A percentile compares a stretch with the other conserved stretches of the same genome.
Evolutionary conservation across 2,888 invertebrate genomes (phyloP).

Genomic region (Dimorphilus gyrociliatus): DNA sequence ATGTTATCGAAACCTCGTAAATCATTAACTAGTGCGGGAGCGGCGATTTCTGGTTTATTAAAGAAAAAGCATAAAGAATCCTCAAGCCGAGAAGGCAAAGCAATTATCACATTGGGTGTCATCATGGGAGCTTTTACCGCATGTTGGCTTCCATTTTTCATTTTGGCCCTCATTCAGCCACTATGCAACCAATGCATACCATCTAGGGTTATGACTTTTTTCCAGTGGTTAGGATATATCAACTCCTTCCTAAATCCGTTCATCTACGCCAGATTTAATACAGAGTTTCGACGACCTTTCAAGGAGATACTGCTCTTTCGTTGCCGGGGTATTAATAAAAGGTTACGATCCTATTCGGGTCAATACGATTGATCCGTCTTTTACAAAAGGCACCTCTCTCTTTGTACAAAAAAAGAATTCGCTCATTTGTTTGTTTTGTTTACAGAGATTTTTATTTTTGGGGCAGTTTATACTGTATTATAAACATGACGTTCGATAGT

Average conservation of each 20-base stretch:
- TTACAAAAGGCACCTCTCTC: no score
- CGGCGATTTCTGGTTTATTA: no score
- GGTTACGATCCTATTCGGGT: slow-evolving; percentile 29
- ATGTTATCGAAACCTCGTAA: no score
- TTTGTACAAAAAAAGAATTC: no score
- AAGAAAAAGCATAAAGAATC: no score
- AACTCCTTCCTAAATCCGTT: slow-evolving; percentile 88
- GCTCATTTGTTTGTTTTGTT: no score
- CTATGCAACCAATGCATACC: slow-evolving; percentile 22
- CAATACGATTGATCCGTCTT: slow-evolving; percentile 26
- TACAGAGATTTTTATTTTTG: no score
- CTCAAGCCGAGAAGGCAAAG: slow-evolving; percentile 79
- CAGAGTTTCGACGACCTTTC: slow-evolving; percentile 87
- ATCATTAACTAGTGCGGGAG: no score
- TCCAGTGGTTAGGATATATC: slow-evolving; percentile 54
- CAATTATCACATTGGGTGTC: slow-evolving; percentile 86
- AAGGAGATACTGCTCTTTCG: slow-evolving; percentile 67
- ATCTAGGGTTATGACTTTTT: slow-evolving; percentile 17
- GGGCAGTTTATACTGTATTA: no score
- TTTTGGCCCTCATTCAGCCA: slow-evolving; percentile 58
- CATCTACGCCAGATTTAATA: slow-evolving; percentile 84
- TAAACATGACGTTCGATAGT: no score
- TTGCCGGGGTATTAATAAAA: slow-evolving; percentile 31
- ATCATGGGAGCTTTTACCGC: slow-evolving; percentile 85
- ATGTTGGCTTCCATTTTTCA: slow-evolving; percentile 91